Percentiles rank a stretch among this genome's conserved stretches.
phyloP scores from a whole-genome alignment of 2,797 vertebrate species.

The Chaenodraco wilsoni region DNA sequence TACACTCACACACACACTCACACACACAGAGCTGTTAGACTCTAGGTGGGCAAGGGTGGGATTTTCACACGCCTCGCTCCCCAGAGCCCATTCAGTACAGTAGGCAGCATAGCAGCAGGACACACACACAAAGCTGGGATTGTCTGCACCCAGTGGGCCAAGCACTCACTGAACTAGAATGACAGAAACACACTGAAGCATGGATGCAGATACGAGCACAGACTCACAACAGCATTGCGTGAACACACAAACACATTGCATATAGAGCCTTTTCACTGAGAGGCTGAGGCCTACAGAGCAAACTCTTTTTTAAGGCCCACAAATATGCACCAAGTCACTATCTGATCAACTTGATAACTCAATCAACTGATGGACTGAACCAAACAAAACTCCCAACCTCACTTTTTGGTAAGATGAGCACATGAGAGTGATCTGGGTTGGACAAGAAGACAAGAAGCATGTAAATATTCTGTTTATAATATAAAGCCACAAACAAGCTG shows the following conservation, averaged over 20 bases:
- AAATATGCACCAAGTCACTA: slow-evolving; percentile 17
- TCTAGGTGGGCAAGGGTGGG: slow-evolving; percentile 76
- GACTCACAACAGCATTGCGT: slow-evolving; percentile 38
- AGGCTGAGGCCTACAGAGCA: slow-evolving; percentile 16
- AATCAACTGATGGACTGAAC: slow-evolving; percentile 6
- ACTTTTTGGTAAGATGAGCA: background rate
- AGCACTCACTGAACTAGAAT: slow-evolving; percentile 63
- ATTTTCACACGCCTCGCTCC: slow-evolving; percentile 83
- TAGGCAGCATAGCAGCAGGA: slow-evolving; percentile 77
- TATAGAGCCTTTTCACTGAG: slow-evolving; percentile 32
- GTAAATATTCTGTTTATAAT: slow-evolving; percentile 37
- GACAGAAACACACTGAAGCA: slow-evolving; percentile 69
- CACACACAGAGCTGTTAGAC: slow-evolving; percentile 61
- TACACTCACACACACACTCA: slow-evolving; percentile 17
- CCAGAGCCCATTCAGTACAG: slow-evolving; percentile 81
- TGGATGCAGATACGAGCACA: slow-evolving; percentile 58
- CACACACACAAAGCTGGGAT: slow-evolving; percentile 72
- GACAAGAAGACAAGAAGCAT: slow-evolving; percentile 5
- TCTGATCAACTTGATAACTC: slow-evolving; percentile 14
- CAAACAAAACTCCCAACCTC: background rate
- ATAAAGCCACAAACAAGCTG: slow-evolving; percentile 33
- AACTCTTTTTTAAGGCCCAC: slow-evolving; percentile 21
- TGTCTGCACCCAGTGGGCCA: slow-evolving; percentile 72
- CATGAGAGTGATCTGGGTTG: background rate
- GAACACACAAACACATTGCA: slow-evolving; percentile 20